These are phyloP conservation scores for Medauroidea extradentata DNA, from an alignment of 1,140 invertebrate species.

Conservation along the genomic window DNA sequence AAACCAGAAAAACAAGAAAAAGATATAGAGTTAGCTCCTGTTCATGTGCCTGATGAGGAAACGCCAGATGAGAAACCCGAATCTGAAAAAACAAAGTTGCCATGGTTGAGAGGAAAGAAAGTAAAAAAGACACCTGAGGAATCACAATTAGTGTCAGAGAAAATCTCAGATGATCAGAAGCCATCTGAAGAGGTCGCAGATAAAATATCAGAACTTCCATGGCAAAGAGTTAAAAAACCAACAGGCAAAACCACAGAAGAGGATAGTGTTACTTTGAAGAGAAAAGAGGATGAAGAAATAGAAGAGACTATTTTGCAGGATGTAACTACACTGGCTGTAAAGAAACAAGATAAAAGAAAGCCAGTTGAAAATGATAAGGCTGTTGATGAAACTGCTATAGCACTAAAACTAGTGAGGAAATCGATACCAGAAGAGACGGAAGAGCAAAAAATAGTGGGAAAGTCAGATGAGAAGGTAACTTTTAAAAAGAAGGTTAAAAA, in stretches of 20 bases:
- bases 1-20: too few relatives aligned
- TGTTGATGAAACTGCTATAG: slow-evolving; percentile 13
- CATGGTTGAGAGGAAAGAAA: slow-evolving; percentile 4
- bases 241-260: too few relatives aligned
- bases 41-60: slow-evolving; percentile 17
- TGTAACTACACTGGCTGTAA: too few relatives aligned
- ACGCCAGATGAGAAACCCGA: slow-evolving; percentile 11
- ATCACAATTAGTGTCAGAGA: not conserved
- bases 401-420: slow-evolving; percentile 20
- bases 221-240: slow-evolving; percentile 18
- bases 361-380: slow-evolving; percentile 23
- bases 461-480: slow-evolving; percentile 8
- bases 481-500: slow-evolving; percentile 22
- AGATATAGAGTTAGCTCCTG: too few relatives aligned
- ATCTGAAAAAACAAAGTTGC: slow-evolving; percentile 6
- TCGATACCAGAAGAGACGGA: slow-evolving; percentile 27
- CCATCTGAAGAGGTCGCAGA: not conserved
- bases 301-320: too few relatives aligned
- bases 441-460: slow-evolving; percentile 21
- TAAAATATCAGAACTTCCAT: not conserved
- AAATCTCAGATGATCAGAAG: not conserved
- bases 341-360: too few relatives aligned
- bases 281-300: too few relatives aligned
- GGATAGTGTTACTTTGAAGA: too few relatives aligned
- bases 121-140: not conserved